phyloP scores from a whole-genome alignment of 2,888 invertebrate genomes.

The Brachyptera risi region DNA sequence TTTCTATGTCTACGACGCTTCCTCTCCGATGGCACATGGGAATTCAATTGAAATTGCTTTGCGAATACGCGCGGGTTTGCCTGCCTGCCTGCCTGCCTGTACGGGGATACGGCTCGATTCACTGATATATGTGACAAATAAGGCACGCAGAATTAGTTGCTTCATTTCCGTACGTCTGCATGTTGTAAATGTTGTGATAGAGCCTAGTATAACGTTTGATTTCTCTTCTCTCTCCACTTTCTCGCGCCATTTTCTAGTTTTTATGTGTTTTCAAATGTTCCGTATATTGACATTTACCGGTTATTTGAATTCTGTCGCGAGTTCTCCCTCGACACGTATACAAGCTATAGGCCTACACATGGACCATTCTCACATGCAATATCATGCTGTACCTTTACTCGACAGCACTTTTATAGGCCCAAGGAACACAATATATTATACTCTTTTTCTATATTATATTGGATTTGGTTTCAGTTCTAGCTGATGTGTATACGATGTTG shows the following conservation, averaged over 20 bases:
- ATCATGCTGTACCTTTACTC: too few species aligned
- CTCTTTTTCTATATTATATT: too few species aligned
- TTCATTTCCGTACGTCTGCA: constrained; percentile 13
- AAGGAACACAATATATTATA: too few species aligned
- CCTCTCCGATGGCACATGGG: constrained; percentile 11
- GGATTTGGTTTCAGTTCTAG: too few species aligned
- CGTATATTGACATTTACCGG: constrained; percentile 16
- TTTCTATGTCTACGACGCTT: neutral
- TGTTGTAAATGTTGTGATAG: too few species aligned
- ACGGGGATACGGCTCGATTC: too few species aligned
- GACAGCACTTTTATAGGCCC: too few species aligned
- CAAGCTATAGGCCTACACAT: too few species aligned
- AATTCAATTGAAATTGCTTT: constrained; percentile 20
- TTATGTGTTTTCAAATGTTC: constrained; percentile 17
- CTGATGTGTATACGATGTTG: too few species aligned
- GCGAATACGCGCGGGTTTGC: neutral
- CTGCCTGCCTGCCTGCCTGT: too few species aligned
- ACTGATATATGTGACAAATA: constrained; percentile 28
- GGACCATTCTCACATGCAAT: too few species aligned
- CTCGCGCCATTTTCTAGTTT: constrained; percentile 14
- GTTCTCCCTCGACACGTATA: too few species aligned
- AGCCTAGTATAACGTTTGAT: constrained; percentile 22
- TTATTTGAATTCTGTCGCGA: constrained; percentile 4
- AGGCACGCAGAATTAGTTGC: constrained; percentile 28
- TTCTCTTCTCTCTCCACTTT: constrained; percentile 17